Percentiles rank a stretch among this genome's conserved stretches.
These are phyloP conservation scores for Celastrina argiolus DNA, from an alignment of 2,888 invertebrate species.

Conservation along the genomic window DNA sequence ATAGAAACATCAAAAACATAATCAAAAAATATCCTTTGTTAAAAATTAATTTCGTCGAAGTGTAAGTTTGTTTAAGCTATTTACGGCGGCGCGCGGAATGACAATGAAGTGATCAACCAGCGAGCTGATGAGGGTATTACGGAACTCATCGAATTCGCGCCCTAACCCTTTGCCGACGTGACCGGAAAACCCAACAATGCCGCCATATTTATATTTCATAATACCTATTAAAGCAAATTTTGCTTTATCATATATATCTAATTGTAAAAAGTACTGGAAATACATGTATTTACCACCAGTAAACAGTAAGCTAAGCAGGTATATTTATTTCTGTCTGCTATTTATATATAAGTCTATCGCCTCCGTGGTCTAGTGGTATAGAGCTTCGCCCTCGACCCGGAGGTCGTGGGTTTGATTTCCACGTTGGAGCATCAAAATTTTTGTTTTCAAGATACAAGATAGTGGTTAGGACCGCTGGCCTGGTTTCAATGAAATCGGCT, in stretches of 20 bases:
- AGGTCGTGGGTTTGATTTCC: no score
- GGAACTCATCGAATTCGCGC: constrained; percentile 59
- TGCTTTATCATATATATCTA: not conserved
- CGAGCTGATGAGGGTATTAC: constrained; percentile 58
- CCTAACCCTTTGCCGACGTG: constrained; percentile 65
- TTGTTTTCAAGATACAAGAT: no score
- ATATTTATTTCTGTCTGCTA: no score
- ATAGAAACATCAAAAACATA: not conserved
- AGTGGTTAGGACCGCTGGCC: no score
- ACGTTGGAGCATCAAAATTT: no score
- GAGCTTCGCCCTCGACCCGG: no score
- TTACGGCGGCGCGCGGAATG: constrained; percentile 35
- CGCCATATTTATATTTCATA: constrained; percentile 3
- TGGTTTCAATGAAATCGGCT: no score
- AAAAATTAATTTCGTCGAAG: constrained; percentile 10
- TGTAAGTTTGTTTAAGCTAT: constrained; percentile 18
- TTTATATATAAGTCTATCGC: no score
- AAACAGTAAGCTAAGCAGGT: no score
- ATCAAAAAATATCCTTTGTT: constrained; percentile 1
- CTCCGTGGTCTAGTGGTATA: no score
- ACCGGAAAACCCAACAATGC: constrained; percentile 47
- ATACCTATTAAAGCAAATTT: not conserved
- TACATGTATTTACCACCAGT: no score
- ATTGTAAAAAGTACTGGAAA: no score
- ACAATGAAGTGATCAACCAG: constrained; percentile 51